Base-by-base conservation (phyloP, 2,113 vertebrate genomes). In the Chaetodon trifascialis region DNA sequence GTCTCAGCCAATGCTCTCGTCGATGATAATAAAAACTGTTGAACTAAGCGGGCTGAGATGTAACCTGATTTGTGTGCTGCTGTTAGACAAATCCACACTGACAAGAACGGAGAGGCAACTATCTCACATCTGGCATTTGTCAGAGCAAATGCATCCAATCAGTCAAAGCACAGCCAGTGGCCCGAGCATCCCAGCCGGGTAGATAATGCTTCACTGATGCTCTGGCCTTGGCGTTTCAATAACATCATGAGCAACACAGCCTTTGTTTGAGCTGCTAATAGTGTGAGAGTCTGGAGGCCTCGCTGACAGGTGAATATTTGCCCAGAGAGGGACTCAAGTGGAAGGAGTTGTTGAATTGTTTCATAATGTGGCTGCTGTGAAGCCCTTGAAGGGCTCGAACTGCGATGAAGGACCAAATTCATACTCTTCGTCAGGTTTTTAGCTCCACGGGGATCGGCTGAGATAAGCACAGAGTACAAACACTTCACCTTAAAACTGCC, bases 61-160 rank as follows among this genome's bases (percentile, higher is more conserved):
- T 42, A 82, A 58, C 70, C 52, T 59, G 38, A 68, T 76, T 73
- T 63, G 58, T 64, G 77, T 16, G 59, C 25, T 4, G 9, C 67
- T 69, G 54, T 4, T 47, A 51, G 58, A 68, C 46, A 49, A 73
- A 77, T 62, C 42, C 70, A 59, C 19, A 17, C 19, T 7, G 42
- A 71, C 10, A 23, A 49, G 59, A 66, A 38, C 38, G 2, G 16
- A 73, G 67, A 55, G 68, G 60, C 59, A 36, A 49, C 80, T 59
- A 42, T 88, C 80, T 79, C 80, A 72, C 79, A 85, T 89, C 77
- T 81, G 89, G 76, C 64, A 23, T 85, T 84, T 84, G 76, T 84
- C 73, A 69, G 46, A 54, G 71, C 73, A 65, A 88, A 85, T 63
- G 59, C 70, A 73, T 82, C 67, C 44, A 87, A 86, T 92, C 83